Evolutionary conservation across 1,140 invertebrate species (phyloP), one percentile per base, ranked within the genome.

Genomic region (Palaemon carinicauda): DNA sequence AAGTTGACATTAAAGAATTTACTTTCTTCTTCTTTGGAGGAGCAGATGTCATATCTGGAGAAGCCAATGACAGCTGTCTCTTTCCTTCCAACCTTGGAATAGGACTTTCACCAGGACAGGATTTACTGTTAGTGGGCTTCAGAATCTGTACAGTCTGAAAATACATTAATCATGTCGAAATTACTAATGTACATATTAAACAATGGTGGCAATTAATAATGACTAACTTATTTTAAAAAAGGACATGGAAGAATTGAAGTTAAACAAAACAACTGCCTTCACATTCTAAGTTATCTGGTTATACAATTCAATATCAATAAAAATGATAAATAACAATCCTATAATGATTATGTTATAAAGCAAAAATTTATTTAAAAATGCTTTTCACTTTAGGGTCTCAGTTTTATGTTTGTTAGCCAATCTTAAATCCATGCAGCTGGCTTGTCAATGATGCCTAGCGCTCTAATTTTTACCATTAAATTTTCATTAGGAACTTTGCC

Each of bases 61-160:
- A 10, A 33, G 31, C 56, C 7, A 17, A 12, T n/a, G 82, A 24
- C 3, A 15, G 1, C 21, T n/a, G 24, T 52, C 21, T 19, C 78
- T 71, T 71, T 65, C 53, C 24, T 21, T 12, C 31, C 33, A 33
- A 75, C 33, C 50, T 31, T 50, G 21, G 15, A 75, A 21, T 21
- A 21, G 51, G 21, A 50, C 9, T 75, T 41, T 75, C 17, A 29
- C 15, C 15, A 41, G 19, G 0, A 19, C 52, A 69, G 24, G 21
- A n/a, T 21, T 27, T 50, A 81, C 12, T 50, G 52, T 29, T 51
- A 41, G 29, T 19, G 21, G 80, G 17, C 21, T 51, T 81, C 3
- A 81, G 33, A 51, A 81, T n/a, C 33, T 81, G 80, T 9, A 81
- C 80, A 60, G 80, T 81, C 80, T 81, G 80, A 51, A 7, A 71